phyloP scores from a whole-genome alignment of 1,140 invertebrate species.

The Euschistus heros region DNA sequence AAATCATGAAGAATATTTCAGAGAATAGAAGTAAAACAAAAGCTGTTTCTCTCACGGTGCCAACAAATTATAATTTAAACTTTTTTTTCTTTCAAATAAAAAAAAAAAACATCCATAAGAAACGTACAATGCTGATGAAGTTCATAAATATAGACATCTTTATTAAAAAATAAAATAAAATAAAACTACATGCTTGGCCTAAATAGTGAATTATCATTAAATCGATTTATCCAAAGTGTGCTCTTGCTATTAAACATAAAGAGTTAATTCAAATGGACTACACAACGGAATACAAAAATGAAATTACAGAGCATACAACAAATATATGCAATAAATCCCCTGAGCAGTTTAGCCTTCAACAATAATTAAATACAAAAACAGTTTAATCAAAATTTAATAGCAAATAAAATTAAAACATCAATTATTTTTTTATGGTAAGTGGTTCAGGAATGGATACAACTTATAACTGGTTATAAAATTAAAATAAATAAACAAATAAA shows the following conservation, averaged over 20 bases:
- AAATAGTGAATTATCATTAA: constrained; percentile 6
- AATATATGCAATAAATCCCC: constrained; percentile 8
- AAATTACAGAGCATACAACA: constrained; percentile 11
- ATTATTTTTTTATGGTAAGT: neutral
- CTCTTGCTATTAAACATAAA: constrained; percentile 1
- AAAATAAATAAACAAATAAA: too few species aligned
- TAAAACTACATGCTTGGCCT: constrained; percentile 6
- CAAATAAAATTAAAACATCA: constrained; percentile 12
- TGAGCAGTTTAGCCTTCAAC: neutral
- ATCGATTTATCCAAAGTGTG: constrained; percentile 3
- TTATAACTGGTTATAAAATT: too few species aligned
- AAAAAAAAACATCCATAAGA: too few species aligned
- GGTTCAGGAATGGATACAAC: neutral
- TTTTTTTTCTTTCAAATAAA: too few species aligned
- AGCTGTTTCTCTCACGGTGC: too few species aligned
- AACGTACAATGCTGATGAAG: too few species aligned
- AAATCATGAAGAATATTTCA: too few species aligned
- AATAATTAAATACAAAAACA: neutral
- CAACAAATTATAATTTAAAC: too few species aligned
- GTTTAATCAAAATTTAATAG: constrained; percentile 1
- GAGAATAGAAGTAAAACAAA: too few species aligned
- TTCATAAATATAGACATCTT: too few species aligned
- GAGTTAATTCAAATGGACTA: neutral
- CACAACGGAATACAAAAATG: constrained; percentile 6
- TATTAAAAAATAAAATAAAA: too few species aligned